phyloP scores from a whole-genome alignment of 92 coral and sea anemone species.

The Zoanthus solanderi region DNA sequence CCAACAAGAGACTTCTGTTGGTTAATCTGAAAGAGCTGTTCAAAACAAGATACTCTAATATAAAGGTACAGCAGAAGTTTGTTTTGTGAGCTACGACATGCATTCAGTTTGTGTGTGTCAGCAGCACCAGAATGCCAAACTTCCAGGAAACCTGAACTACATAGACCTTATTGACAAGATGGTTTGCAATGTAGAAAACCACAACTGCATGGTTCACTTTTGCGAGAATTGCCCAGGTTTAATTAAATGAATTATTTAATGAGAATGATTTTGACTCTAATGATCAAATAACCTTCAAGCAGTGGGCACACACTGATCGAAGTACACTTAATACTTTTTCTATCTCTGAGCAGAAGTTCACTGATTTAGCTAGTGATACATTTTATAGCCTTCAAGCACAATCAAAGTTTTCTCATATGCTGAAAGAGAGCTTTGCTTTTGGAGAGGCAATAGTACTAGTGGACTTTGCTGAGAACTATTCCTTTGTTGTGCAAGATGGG shows the following conservation, averaged over 20 bases:
- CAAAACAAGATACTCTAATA: slow-evolving; percentile 2
- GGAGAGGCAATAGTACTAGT: not conserved
- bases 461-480: not conserved
- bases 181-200: slow-evolving; percentile 28
- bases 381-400: not conserved
- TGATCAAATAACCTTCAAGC: not conserved
- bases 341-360: not conserved
- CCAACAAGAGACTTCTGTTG: slow-evolving; percentile 28
- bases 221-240: slow-evolving; percentile 38
- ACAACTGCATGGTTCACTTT: slow-evolving; percentile 29
- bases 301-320: slow-evolving; percentile 1
- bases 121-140: slow-evolving; percentile 22
- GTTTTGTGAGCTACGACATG: slow-evolving; percentile 41
- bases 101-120: slow-evolving; percentile 1
- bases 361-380: not conserved
- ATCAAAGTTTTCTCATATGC: not conserved
- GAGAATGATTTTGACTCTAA: not conserved
- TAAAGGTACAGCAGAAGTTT: not conserved
- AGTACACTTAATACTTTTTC: not conserved
- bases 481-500: not conserved
- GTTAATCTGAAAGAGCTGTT: slow-evolving; percentile 30
- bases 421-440: not conserved
- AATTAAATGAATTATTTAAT: not conserved
- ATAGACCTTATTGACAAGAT: slow-evolving; percentile 14
- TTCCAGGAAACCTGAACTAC: slow-evolving; percentile 37